Evolutionary conservation across 2,113 vertebrate genomes (phyloP).

Genomic region (Anser brachyrhynchus): DNA sequence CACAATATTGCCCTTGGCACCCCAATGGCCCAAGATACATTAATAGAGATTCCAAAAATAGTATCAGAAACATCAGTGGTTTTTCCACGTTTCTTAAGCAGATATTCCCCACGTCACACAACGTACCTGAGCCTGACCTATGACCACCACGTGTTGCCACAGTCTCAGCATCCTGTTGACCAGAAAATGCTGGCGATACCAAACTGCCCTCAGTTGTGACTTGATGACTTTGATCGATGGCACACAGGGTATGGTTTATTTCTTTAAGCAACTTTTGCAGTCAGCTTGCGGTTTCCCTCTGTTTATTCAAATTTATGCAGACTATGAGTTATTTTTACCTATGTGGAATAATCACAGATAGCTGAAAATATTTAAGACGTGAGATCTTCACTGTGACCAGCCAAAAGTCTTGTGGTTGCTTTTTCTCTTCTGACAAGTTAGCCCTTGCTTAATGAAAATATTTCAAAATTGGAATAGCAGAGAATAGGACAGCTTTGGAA

Average conservation of each 20-base stretch:
- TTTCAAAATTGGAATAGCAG: neutral
- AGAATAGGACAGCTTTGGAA: neutral
- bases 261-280: neutral
- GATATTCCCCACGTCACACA: neutral
- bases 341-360: slow-evolving; percentile 22
- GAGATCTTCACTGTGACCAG: neutral
- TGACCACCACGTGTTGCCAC: rapidly evolving
- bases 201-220: neutral
- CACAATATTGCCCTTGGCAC: slow-evolving; percentile 44
- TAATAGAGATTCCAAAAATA: neutral
- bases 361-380: slow-evolving; percentile 32
- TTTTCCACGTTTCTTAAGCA: neutral
- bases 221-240: neutral
- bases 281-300: neutral
- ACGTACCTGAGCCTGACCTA: neutral
- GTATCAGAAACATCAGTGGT: neutral
- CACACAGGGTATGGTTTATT: neutral
- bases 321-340: slow-evolving; percentile 18
- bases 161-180: neutral
- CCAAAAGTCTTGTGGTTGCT: slow-evolving; percentile 11
- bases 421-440: neutral
- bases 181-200: neutral
- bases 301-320: neutral
- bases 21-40: neutral
- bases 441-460: neutral